phyloP scores from a whole-genome alignment of 2,888 invertebrate species.

The Leuctra nigra region DNA sequence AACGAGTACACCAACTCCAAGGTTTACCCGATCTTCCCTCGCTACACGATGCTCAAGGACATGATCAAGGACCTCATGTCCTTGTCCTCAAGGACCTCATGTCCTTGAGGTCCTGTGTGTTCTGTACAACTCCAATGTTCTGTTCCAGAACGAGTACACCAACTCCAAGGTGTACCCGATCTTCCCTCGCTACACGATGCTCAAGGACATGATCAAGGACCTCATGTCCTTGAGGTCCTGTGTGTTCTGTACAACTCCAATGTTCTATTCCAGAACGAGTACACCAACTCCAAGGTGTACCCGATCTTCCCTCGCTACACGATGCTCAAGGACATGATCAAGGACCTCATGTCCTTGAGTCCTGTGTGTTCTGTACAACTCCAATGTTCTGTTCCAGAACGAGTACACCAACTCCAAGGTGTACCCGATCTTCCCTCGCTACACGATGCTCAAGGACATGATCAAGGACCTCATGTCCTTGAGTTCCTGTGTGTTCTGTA shows the following conservation, averaged over 20 bases:
- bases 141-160: slow-evolving; percentile 80
- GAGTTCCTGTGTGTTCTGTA: too few species aligned
- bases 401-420: slow-evolving; percentile 89
- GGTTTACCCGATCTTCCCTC: slow-evolving; percentile 87
- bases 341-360: slow-evolving; percentile 90
- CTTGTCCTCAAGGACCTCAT: too few species aligned
- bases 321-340: slow-evolving; percentile 96
- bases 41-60: slow-evolving; percentile 93
- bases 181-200: slow-evolving; percentile 88
- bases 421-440: slow-evolving; percentile 90
- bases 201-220: slow-evolving; percentile 96
- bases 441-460: slow-evolving; percentile 95
- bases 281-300: slow-evolving; percentile 85
- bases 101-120: too few species aligned
- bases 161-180: slow-evolving; percentile 91
- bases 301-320: slow-evolving; percentile 93
- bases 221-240: too few species aligned
- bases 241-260: too few species aligned
- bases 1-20: slow-evolving; percentile 87
- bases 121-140: too few species aligned
- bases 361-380: too few species aligned
- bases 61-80: slow-evolving; percentile 96
- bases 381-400: too few species aligned
- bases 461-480: slow-evolving; percentile 93
- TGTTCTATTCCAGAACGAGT: slow-evolving; percentile 80